Conservation (phyloP, 2,113 vertebrate species). For the Oreotrochilus melanogaster region DNA sequence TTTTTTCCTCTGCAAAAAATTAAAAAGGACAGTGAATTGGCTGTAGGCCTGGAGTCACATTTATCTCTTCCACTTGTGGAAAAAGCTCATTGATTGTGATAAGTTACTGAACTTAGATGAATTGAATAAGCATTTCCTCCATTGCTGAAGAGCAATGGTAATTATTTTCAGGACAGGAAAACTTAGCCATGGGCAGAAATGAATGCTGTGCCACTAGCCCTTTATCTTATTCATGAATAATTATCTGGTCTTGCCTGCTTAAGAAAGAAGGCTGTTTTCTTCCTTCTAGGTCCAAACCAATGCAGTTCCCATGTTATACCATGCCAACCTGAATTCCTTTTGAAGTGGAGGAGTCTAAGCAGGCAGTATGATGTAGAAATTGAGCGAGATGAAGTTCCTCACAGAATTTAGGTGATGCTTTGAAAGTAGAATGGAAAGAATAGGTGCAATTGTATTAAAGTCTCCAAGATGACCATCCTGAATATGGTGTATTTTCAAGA, state of each 20-base stretch:
- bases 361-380: not conserved
- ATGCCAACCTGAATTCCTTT: not conserved
- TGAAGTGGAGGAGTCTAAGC: not conserved
- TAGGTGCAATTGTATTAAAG: not conserved
- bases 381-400: not conserved
- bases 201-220: not conserved
- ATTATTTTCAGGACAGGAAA: not conserved
- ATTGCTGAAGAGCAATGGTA: not conserved
- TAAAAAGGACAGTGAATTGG: not conserved
- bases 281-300: not conserved
- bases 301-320: not conserved
- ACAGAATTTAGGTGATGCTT: not conserved
- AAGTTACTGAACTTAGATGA: not conserved
- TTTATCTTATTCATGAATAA: not conserved
- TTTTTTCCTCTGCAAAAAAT: not conserved
- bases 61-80: not conserved
- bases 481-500: not conserved
- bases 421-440: not conserved
- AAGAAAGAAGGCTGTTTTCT: not conserved
- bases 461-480: not conserved
- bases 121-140: not conserved
- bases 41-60: not conserved
- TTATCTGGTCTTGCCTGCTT: not conserved
- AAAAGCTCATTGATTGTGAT: not conserved
- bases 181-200: not conserved